Evolutionary conservation across 1,140 invertebrate genomes (phyloP).

Genomic region (Heterodera carotae): DNA sequence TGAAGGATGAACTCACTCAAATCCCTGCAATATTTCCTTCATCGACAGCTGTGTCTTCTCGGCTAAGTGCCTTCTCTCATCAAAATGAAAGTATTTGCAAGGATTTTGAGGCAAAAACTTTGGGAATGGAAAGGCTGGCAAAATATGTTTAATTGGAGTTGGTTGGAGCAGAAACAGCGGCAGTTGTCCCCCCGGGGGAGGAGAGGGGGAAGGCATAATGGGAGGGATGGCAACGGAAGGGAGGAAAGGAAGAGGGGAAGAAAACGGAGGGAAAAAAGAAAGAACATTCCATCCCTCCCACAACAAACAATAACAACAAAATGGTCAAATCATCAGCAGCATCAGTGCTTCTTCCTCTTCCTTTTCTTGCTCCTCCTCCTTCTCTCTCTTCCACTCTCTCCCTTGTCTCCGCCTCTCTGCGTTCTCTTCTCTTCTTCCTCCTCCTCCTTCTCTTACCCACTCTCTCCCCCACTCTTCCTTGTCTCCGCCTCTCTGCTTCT

Average conservation of each 20-base stretch:
- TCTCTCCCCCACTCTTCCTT: too few relatives aligned
- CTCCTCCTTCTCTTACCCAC: too few relatives aligned
- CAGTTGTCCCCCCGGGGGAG: too few relatives aligned
- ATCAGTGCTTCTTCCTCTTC: too few relatives aligned
- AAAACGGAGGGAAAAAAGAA: too few relatives aligned
- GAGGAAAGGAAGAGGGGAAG: neutral
- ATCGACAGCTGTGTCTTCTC: slow-evolving; percentile 4
- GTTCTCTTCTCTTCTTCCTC: neutral
- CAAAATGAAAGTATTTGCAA: slow-evolving; percentile 6
- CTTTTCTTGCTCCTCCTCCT: too few relatives aligned
- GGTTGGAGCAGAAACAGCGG: neutral
- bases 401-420: too few relatives aligned
- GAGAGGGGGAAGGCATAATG: neutral
- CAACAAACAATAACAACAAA: neutral
- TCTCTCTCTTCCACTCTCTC: too few relatives aligned
- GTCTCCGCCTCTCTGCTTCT: too few relatives aligned
- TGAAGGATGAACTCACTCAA: neutral
- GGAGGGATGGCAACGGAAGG: neutral
- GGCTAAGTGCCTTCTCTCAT: neutral
- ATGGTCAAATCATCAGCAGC: too few relatives aligned
- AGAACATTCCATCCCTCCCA: neutral
- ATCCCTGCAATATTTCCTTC: neutral
- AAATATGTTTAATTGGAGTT: neutral
- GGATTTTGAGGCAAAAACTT: neutral
- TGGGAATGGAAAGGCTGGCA: neutral